Evolutionary conservation across 2,888 invertebrate genomes (phyloP).

Genomic region (Drosophila emarginata): DNA sequence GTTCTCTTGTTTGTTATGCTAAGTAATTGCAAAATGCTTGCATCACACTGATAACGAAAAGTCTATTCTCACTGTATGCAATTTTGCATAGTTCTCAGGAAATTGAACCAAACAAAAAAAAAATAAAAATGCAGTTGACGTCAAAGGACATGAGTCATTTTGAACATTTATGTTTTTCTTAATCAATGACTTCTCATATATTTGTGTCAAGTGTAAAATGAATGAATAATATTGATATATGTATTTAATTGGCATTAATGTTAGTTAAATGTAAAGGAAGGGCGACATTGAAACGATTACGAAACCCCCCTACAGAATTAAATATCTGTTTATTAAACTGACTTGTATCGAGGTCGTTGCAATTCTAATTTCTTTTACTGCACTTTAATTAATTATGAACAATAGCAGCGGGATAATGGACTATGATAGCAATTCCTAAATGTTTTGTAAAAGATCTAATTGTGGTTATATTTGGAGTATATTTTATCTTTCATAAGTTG

Average conservation of each 20-base stretch:
- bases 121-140: background rate
- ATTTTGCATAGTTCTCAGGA: background rate
- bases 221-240: background rate
- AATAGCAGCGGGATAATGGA: background rate
- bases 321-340: background rate
- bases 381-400: background rate
- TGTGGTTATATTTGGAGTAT: no score
- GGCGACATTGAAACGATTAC: background rate
- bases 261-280: background rate
- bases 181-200: background rate
- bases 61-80: background rate
- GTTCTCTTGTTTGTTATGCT: conserved; percentile 66
- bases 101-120: no score
- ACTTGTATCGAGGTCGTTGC: background rate
- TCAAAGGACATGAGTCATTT: background rate
- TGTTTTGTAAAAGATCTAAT: no score
- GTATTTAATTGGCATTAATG: background rate
- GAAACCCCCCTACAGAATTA: background rate
- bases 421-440: background rate
- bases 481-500: no score
- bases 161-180: background rate
- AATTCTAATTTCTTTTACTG: background rate
- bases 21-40: conserved; percentile 47
- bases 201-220: background rate
- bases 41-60: background rate